Evolutionary conservation across 2,888 invertebrate species (phyloP), one percentile per base, ranked within the genome.

Genomic region (Boloria euphrosyne): DNA sequence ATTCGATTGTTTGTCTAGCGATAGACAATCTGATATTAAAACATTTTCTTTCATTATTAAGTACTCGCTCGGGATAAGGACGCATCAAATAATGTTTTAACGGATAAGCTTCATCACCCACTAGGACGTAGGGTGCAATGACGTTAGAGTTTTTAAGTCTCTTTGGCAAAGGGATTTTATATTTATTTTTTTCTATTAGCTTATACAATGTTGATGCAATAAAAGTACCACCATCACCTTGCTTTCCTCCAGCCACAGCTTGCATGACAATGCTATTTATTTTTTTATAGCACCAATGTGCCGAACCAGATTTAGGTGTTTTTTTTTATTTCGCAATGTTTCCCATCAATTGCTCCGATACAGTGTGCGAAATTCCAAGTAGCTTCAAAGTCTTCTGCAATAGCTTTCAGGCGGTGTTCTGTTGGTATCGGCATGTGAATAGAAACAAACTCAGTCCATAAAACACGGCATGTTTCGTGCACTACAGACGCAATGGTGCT

Each of bases 301-400:
- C 22, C 22, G 22, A 22, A 22, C 22, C 22, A 72, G 72, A 38
- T 10, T 49, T 47, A 46, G 72, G 71, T 22, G 22, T 1, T 54
- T 70, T 69, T n/a, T 64, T 66, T 73, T 67, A 74, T 62, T 65
- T 66, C 59, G 62, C 65, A 71, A 55, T 74, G 72, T 60, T 74
- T 75, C 50, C 72, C 75, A 67, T 75, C 61, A 18, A 55, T 50
- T 27, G 61, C 54, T 44, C 60, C 61, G 43, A 66, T 31, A 58
- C 72, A 75, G 65, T 75, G 73, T 55, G 73, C 71, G 68, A 74
- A 74, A 66, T 72, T 70, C 74, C 74, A 76, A 64, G 64, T 73
- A 64, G 58, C 53, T 53, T 62, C 63, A 53, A 61, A 73, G 54
- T 70, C 47, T 61, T 70, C 64, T 31, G 70, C 7, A 57, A 71